Evolutionary conservation across 2,888 invertebrate species (phyloP).

Genomic region (Nomada hirtipes): DNA sequence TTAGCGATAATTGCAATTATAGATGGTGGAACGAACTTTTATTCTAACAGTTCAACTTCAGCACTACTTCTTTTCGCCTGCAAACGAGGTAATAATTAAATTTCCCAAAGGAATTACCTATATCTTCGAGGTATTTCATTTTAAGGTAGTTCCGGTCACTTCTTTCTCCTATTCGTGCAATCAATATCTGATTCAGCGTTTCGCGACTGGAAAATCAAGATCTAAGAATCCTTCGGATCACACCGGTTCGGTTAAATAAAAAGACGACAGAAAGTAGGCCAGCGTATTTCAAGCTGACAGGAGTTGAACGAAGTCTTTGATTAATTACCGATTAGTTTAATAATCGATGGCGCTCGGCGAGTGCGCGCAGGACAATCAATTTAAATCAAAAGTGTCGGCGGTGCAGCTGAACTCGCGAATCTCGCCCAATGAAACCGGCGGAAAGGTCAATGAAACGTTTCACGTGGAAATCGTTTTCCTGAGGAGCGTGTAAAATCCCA

Average conservation of each 20-base stretch:
- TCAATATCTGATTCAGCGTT: conserved; percentile 14
- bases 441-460: conserved; percentile 39
- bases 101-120: neutral
- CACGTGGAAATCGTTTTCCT: conserved; percentile 49
- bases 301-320: conserved; percentile 17
- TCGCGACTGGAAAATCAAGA: neutral
- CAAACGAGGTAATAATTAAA: neutral
- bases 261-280: neutral
- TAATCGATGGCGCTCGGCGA: conserved; percentile 15
- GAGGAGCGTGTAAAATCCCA: conserved; percentile 49
- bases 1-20: no score
- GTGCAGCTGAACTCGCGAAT: conserved; percentile 15
- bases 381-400: conserved; percentile 25
- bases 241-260: neutral
- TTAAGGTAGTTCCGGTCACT: neutral
- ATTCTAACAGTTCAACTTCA: neutral
- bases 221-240: neutral
- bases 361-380: conserved; percentile 12
- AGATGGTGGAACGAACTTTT: no score
- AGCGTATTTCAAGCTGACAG: conserved; percentile 10
- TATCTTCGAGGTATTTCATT: neutral
- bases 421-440: conserved; percentile 1
- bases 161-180: neutral
- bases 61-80: neutral
- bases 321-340: conserved; percentile 43